Base-by-base conservation (phyloP, 53 echinoderm and acorn worm genomes). In the Pentamera pediparva region DNA sequence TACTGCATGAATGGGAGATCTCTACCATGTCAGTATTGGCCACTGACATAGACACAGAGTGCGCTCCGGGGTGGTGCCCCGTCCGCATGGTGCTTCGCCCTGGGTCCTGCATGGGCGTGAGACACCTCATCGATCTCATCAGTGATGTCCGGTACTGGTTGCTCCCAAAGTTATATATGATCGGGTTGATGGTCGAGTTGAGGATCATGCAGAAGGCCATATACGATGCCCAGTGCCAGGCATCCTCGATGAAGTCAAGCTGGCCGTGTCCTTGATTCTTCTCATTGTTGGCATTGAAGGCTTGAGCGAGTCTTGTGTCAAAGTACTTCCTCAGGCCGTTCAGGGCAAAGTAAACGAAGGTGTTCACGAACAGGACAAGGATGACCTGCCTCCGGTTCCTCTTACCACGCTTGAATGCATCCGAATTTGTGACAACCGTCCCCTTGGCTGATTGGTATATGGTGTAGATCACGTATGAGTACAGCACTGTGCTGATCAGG, bases 151-250 rank as follows among this genome's bases (percentile, higher is more conserved):
- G 67, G 31, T 67, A 67, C 67, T 67, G 67, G n/a, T 67, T 27
- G 18, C 67, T 67, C 6, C 67, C 67, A 26, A 67, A 28, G 40
- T 67, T 67, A 29, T 67, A 67, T 27, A 67, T 67, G 48, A 67
- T 67, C 13, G 67, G 67, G n/a, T 67, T 67, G 12, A 67, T 45
- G 1, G 67, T 67, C 2, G 67, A 67, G 45, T 67, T 67, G 12
- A 67, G 38, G 17, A 67, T 67, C 67, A 67, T 67, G 17, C 67
- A 67, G 4, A 67, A 18, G 0, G 67, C 67, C 67, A 67, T 67
- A 18, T 67, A 67, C 6, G 67, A 67, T 8, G 67, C 67, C 67
- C 67, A 67, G 67, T 67, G 67, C 67, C 67, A 67, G 3, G 67
- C 67, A 26, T 29, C 41, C 2, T 39, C 67, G 24, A 67, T 67